Evolutionary conservation across 2,888 invertebrate species (phyloP).

Genomic region (Cryptus armator): DNA sequence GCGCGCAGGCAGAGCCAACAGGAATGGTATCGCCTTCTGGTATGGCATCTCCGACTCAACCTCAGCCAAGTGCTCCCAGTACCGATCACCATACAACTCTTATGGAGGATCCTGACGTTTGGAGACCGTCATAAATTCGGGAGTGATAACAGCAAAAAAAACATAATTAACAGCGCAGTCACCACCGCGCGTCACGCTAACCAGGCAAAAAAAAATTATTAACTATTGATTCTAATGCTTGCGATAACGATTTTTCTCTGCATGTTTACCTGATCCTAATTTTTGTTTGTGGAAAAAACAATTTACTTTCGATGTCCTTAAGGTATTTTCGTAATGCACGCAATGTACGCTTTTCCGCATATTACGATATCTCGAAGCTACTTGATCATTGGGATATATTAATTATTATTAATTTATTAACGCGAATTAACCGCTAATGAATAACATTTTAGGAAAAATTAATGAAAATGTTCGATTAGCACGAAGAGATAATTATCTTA

Average conservation of each 20-base stretch:
- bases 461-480: not conserved
- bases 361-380: not conserved
- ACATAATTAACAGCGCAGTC: slow-evolving; percentile 72
- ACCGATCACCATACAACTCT: slow-evolving; percentile 92
- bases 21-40: slow-evolving; percentile 91
- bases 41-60: slow-evolving; percentile 86
- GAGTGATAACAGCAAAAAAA: slow-evolving; percentile 65
- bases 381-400: not conserved
- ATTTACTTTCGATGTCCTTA: not conserved
- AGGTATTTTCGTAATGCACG: not conserved
- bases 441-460: not conserved
- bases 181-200: slow-evolving; percentile 83
- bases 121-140: slow-evolving; percentile 94
- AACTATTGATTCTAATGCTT: slow-evolving; percentile 53
- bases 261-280: not conserved
- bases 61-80: slow-evolving; percentile 87
- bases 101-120: slow-evolving; percentile 97
- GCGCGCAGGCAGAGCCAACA: slow-evolving; percentile 93
- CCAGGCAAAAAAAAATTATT: slow-evolving; percentile 82
- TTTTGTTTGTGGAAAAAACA: not conserved
- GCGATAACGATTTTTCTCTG: slow-evolving; percentile 8
- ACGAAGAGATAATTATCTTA: not conserved
- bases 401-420: not conserved
- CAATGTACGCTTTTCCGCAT: not conserved
- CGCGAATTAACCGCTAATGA: not conserved